Evolutionary conservation across 1,140 invertebrate genomes (phyloP).

Genomic region (Danaus plexippus): DNA sequence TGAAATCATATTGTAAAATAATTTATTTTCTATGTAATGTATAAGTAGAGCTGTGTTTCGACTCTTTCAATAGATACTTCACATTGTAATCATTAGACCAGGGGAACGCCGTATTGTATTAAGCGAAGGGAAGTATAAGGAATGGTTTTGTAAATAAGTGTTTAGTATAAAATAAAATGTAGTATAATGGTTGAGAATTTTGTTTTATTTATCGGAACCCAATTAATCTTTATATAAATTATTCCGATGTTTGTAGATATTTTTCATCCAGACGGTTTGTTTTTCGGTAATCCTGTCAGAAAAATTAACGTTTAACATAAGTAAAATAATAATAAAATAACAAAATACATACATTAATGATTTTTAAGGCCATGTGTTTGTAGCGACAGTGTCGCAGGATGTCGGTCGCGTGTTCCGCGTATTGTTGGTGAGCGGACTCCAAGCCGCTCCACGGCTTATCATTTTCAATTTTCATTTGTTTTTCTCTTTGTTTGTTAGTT

Average conservation of each 20-base stretch:
- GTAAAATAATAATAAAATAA: conserved; percentile 1
- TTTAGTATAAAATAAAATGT: conserved; percentile 62
- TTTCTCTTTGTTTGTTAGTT: conserved; percentile 7
- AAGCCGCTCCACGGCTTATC: conserved; percentile 22
- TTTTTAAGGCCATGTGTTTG: conserved; percentile 31
- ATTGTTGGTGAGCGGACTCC: conserved; percentile 31
- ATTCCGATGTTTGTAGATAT: conserved; percentile 25
- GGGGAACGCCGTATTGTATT: conserved; percentile 13
- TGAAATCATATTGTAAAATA: too few species aligned
- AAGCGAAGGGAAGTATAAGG: conserved; percentile 29
- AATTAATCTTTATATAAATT: conserved; percentile 7
- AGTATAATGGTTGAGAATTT: conserved; percentile 59
- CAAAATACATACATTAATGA: conserved; percentile 37
- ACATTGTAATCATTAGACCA: conserved; percentile 11
- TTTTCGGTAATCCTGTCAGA: conserved; percentile 40
- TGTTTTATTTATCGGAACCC: conserved; percentile 28
- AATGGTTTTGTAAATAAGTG: conserved; percentile 61
- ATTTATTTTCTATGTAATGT: not conserved
- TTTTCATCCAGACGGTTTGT: conserved; percentile 24
- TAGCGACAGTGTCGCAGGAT: conserved; percentile 34
- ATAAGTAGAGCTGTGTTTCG: conserved; percentile 3
- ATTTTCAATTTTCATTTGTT: conserved; percentile 18
- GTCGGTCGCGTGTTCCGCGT: conserved; percentile 30
- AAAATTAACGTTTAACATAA: too few species aligned
- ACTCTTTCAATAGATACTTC: conserved; percentile 14